phyloP scores from a whole-genome alignment of 2,113 vertebrate genomes.

The Rana temporaria region DNA sequence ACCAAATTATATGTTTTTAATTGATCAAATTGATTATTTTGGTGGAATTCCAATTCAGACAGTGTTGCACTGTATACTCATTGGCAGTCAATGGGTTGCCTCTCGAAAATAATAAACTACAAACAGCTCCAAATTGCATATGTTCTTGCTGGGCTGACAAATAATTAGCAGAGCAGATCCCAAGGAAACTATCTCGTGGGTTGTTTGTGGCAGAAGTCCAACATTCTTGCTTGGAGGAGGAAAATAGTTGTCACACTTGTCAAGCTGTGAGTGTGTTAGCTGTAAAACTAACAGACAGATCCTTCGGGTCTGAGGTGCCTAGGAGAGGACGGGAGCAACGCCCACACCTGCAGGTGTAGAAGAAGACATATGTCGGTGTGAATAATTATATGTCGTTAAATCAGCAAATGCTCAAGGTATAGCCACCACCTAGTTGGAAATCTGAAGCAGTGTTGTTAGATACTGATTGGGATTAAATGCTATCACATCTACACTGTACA shows the following conservation, averaged over 20 bases:
- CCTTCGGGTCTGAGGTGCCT: conserved; percentile 26
- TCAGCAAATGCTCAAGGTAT: conserved; percentile 11
- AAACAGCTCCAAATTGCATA: conserved; percentile 42
- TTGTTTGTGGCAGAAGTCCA: conserved; percentile 48
- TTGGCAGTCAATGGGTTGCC: conserved; percentile 2
- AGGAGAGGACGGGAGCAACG: conserved; percentile 3
- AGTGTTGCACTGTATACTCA: neutral
- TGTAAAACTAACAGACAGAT: conserved; percentile 42
- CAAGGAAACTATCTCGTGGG: conserved; percentile 29
- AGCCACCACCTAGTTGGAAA: conserved; percentile 1
- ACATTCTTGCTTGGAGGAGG: conserved; percentile 31
- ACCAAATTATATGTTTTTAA: neutral
- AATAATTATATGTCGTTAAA: conserved; percentile 34
- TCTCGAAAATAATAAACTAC: conserved; percentile 21
- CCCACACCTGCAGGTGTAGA: conserved; percentile 49
- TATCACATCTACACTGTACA: too few relatives aligned
- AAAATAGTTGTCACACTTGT: conserved; percentile 54
- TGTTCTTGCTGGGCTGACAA: conserved; percentile 53
- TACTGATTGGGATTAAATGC: too few relatives aligned
- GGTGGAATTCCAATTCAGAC: neutral
- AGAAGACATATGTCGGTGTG: conserved; percentile 26
- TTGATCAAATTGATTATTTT: neutral
- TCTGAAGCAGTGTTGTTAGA: too few relatives aligned
- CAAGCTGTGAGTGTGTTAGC: conserved; percentile 39
- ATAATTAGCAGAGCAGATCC: conserved; percentile 51